phyloP scores from a whole-genome alignment of 2,797 vertebrate genomes.

The Nannoperca australis region DNA sequence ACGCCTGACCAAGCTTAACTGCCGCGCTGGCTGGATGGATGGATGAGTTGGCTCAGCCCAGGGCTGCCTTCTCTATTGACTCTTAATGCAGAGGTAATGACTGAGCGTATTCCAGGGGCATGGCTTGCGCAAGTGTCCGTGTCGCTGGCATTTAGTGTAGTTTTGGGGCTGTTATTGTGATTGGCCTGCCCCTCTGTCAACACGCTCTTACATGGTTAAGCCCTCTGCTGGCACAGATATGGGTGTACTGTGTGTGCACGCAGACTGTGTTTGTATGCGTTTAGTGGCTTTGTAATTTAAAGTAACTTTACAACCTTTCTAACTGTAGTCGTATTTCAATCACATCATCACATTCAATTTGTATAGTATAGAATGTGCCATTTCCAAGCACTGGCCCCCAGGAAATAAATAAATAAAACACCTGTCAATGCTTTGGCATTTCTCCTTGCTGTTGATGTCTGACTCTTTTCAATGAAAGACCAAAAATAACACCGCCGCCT shows the following conservation, averaged over 20 bases:
- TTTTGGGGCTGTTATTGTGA: slow-evolving; percentile 60
- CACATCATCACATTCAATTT: slow-evolving; percentile 25
- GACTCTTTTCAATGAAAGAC: slow-evolving; percentile 64
- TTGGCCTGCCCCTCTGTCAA: slow-evolving; percentile 51
- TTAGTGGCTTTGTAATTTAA: slow-evolving; percentile 6
- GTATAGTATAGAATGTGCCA: slow-evolving; percentile 21
- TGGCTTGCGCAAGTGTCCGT: slow-evolving; percentile 58
- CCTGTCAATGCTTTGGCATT: slow-evolving; percentile 64
- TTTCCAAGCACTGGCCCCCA: slow-evolving; percentile 41
- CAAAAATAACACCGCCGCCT: slow-evolving; percentile 60
- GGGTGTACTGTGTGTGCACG: slow-evolving; percentile 9
- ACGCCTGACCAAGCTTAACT: slow-evolving; percentile 74
- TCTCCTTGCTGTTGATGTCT: slow-evolving; percentile 49
- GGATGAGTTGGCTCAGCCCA: slow-evolving; percentile 64
- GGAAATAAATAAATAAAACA: slow-evolving; percentile 60
- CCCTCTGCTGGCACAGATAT: slow-evolving; percentile 24
- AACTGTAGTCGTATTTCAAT: neutral
- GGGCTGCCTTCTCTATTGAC: slow-evolving; percentile 71
- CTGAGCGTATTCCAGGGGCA: slow-evolving; percentile 68
- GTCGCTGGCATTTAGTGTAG: slow-evolving; percentile 61
- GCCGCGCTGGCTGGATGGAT: slow-evolving; percentile 58
- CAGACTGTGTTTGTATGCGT: neutral
- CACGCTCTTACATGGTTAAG: slow-evolving; percentile 49
- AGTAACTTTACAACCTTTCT: slow-evolving; percentile 1
- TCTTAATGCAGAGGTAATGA: slow-evolving; percentile 78